These are phyloP conservation scores for Ypsolopha scabrella DNA, from an alignment of 2,888 invertebrate genomes.

Conservation along the genomic window DNA sequence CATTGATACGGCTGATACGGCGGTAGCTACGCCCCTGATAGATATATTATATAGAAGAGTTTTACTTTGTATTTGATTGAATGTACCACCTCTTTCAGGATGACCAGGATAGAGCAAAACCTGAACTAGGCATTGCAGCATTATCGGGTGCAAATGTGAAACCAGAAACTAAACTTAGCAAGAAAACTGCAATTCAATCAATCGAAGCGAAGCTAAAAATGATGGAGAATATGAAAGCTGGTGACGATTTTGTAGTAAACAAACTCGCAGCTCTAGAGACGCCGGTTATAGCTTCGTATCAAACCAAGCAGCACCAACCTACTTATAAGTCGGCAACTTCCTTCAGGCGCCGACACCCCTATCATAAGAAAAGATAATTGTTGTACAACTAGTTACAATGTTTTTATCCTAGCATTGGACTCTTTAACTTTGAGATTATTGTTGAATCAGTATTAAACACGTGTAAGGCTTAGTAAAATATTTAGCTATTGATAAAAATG, in stretches of 20 bases:
- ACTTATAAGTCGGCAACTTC: slow-evolving; percentile 41
- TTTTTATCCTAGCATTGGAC: neutral
- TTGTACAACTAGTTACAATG: neutral
- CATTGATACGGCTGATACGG: no score
- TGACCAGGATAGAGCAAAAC: slow-evolving; percentile 80
- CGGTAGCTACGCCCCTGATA: no score
- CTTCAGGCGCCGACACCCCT: slow-evolving; percentile 56
- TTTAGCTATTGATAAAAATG: no score
- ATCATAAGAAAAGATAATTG: slow-evolving; percentile 55
- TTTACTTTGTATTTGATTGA: no score
- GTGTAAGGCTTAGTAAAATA: no score
- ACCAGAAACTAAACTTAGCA: slow-evolving; percentile 75
- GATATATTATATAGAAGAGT: no score
- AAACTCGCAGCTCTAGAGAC: slow-evolving; percentile 75
- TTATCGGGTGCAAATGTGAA: slow-evolving; percentile 72
- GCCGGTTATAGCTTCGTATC: slow-evolving; percentile 78
- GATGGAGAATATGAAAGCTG: slow-evolving; percentile 77
- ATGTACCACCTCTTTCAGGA: slow-evolving; percentile 63
- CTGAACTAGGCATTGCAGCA: slow-evolving; percentile 82
- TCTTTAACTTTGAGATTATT: no score
- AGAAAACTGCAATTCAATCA: slow-evolving; percentile 85
- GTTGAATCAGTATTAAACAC: no score
- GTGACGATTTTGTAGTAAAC: slow-evolving; percentile 81
- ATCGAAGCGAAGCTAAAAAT: slow-evolving; percentile 89
- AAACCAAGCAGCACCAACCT: slow-evolving; percentile 59